Conservation (phyloP, 1,140 invertebrate genomes). For the Apis mellifera region DNA sequence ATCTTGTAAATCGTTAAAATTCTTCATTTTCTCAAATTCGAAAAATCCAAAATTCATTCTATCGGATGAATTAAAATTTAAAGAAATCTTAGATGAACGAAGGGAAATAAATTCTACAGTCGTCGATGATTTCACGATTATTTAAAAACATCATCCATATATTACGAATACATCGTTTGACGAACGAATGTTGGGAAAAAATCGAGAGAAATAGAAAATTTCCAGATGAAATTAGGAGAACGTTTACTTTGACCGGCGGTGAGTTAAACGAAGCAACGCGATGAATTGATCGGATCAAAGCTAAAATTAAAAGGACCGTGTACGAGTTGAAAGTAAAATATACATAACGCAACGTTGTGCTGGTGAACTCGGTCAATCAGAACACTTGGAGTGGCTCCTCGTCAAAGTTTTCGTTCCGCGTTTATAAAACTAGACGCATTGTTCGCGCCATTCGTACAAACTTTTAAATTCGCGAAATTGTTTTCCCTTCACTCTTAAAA, state of each 20-base stretch:
- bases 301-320: conserved; percentile 26
- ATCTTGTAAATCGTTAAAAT: too few relatives aligned
- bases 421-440: conserved; percentile 31
- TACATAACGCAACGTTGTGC: too few relatives aligned
- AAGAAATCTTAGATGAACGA: too few relatives aligned
- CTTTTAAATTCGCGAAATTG: not conserved
- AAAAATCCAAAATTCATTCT: too few relatives aligned
- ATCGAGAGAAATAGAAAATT: not conserved
- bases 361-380: conserved; percentile 27
- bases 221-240: not conserved
- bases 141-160: too few relatives aligned
- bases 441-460: not conserved
- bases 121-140: too few relatives aligned
- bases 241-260: not conserved
- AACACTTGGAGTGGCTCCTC: conserved; percentile 12
- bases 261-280: not conserved
- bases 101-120: too few relatives aligned
- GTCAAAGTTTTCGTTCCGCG: conserved; percentile 27
- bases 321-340: conserved; percentile 25
- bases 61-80: too few relatives aligned
- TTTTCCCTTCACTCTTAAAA: not conserved
- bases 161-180: too few relatives aligned
- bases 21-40: too few relatives aligned
- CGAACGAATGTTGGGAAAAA: not conserved
- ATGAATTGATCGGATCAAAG: conserved; percentile 31